A percentile compares a stretch with the other conserved stretches of the same genome.
These are phyloP conservation scores for Idaea dimidiata DNA, from an alignment of 2,888 invertebrate genomes.

Conservation along the genomic window DNA sequence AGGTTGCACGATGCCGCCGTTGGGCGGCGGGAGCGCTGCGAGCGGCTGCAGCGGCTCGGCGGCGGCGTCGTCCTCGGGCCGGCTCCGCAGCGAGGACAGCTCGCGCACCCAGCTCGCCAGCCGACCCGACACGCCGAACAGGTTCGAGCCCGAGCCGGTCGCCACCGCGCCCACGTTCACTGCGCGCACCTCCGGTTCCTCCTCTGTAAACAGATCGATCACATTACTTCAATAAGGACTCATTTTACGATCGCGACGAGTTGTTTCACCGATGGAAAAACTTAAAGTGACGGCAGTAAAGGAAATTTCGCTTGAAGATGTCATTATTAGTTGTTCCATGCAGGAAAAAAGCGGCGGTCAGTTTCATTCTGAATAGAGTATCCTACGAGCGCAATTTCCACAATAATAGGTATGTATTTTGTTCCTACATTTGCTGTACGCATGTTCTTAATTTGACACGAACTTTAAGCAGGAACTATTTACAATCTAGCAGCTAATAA, in stretches of 20 bases:
- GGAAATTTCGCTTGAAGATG: too few relatives aligned
- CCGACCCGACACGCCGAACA: constrained; percentile 76
- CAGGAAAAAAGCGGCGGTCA: too few relatives aligned
- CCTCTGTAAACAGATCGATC: constrained; percentile 45
- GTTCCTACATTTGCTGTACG: too few relatives aligned
- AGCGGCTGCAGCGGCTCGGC: constrained; percentile 50
- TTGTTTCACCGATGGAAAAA: too few relatives aligned
- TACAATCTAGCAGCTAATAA: neutral
- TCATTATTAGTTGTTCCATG: too few relatives aligned
- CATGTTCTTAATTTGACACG: neutral
- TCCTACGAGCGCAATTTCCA: too few relatives aligned
- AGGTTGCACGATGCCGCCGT: constrained; percentile 43
- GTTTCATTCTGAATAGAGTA: too few relatives aligned
- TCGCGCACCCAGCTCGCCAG: constrained; percentile 77
- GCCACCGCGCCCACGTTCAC: constrained; percentile 75
- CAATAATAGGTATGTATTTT: too few relatives aligned
- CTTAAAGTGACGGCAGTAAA: too few relatives aligned
- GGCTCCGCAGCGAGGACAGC: constrained; percentile 69
- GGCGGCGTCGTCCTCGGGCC: constrained; percentile 63
- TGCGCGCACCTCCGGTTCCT: constrained; percentile 65
- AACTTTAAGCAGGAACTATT: neutral
- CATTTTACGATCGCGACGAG: neutral
- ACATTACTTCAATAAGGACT: neutral
- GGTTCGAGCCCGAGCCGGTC: constrained; percentile 71
- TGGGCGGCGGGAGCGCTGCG: constrained; percentile 35